Conservation (phyloP, 2,888 invertebrate genomes). For the Agonopterix alstromeriana region DNA sequence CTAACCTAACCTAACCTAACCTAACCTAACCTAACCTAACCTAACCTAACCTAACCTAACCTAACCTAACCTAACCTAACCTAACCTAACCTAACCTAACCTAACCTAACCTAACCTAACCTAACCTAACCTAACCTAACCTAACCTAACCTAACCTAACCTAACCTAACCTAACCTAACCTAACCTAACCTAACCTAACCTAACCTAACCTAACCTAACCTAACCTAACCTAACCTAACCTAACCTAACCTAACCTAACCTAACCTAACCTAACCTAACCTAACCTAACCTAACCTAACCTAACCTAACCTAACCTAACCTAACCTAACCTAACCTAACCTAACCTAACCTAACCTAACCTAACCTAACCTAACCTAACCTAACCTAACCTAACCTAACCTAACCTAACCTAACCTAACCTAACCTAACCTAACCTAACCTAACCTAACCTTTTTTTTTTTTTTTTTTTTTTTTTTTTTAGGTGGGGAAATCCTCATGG, state of each 20-base stretch:
- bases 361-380: conserved; percentile 3
- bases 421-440: conserved; percentile 6
- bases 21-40: too few relatives aligned
- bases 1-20: too few relatives aligned
- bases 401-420: conserved; percentile 6
- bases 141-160: too few relatives aligned
- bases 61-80: too few relatives aligned
- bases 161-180: too few relatives aligned
- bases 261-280: neutral
- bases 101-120: too few relatives aligned
- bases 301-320: conserved; percentile 3
- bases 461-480: neutral
- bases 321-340: conserved; percentile 3
- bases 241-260: neutral
- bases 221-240: neutral
- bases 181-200: too few relatives aligned
- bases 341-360: conserved; percentile 4
- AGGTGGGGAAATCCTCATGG: too few relatives aligned
- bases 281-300: conserved; percentile 3
- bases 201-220: too few relatives aligned
- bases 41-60: too few relatives aligned
- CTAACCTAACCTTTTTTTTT: conserved; percentile 3
- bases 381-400: conserved; percentile 6
- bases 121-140: too few relatives aligned
- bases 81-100: too few relatives aligned